Evolutionary conservation across 2,113 vertebrate species (phyloP).

Genomic region (Glaucidium brasilianum): DNA sequence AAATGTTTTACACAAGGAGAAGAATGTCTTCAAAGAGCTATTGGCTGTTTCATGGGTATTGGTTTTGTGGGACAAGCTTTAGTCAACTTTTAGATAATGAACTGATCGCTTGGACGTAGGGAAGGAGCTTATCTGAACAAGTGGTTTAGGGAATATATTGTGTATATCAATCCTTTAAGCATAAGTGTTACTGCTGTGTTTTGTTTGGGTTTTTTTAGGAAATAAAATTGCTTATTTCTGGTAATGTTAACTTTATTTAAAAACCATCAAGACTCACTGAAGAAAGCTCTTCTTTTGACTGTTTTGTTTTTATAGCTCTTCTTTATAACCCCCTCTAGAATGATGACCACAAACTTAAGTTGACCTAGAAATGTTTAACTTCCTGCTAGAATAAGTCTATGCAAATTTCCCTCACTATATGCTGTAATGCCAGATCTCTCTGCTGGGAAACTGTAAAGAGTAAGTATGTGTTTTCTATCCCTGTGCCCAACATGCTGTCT

Average conservation of each 20-base stretch:
- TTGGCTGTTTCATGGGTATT: background rate
- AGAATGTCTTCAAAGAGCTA: background rate
- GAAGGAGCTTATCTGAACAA: background rate
- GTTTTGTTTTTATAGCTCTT: background rate
- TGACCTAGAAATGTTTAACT: background rate
- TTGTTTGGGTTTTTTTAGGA: background rate
- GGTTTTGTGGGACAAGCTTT: background rate
- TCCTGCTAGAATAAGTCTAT: background rate
- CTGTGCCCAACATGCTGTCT: accelerated
- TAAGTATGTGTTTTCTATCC: background rate
- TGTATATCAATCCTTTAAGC: background rate
- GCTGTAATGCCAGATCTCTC: background rate
- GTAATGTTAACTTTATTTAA: background rate
- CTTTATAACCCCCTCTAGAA: background rate
- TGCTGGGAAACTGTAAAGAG: background rate
- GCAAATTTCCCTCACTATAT: background rate
- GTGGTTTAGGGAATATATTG: background rate
- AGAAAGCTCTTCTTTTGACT: background rate
- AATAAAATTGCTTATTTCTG: background rate
- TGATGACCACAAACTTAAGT: background rate
- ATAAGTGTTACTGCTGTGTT: background rate
- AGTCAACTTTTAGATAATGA: background rate
- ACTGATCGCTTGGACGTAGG: background rate
- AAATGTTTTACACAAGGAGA: background rate
- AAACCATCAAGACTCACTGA: background rate